Evolutionary conservation across 2,797 vertebrate genomes (phyloP), one percentile per base, ranked within the genome.

Genomic region (Microctenopoma lineatum): DNA sequence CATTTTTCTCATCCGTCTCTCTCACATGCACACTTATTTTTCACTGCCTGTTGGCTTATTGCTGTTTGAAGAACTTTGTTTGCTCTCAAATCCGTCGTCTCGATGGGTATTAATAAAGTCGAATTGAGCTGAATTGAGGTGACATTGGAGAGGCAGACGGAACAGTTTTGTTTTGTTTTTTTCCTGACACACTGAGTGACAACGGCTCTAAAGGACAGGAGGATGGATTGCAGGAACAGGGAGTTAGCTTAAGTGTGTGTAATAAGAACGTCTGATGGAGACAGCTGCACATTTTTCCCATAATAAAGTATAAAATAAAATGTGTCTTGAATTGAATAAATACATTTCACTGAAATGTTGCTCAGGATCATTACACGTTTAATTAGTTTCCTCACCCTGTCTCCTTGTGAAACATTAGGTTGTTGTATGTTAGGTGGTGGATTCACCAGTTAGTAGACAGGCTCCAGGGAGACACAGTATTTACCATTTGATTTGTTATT

Each of bases 41-140:
- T 76, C 55, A 70, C 63, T 56, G 72, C 59, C 77, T 50, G 29
- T 66, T 58, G 79, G 79, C 18, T 55, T 71, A 79, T 70, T 70
- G 34, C 54, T 77, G 69, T 76, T 82, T 70, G 70, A 70, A 77
- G 77, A 80, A 84, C 83, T 84, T 70, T 76, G 62, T 81, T 83
- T 77, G 73, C 64, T 48, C 80, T 77, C 42, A 72, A 66, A 84
- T 84, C 80, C 67, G 62, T 68, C 16, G 41, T 73, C 83, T 87
- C 80, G 61, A 56, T 70, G 68, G 67, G 69, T 77, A 75, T 84
- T 86, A 87, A 89, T 78, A 70, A 78, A 70, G 75, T 48, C 39
- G 46, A 79, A 80, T 56, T 73, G 73, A 72, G 66, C 44, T 59
- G 63, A 75, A 79, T 55, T 47, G 74, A 74, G 57, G 29, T 77